Base-by-base conservation (phyloP, 2,113 vertebrate species). In the Dasyornis broadbenti region DNA sequence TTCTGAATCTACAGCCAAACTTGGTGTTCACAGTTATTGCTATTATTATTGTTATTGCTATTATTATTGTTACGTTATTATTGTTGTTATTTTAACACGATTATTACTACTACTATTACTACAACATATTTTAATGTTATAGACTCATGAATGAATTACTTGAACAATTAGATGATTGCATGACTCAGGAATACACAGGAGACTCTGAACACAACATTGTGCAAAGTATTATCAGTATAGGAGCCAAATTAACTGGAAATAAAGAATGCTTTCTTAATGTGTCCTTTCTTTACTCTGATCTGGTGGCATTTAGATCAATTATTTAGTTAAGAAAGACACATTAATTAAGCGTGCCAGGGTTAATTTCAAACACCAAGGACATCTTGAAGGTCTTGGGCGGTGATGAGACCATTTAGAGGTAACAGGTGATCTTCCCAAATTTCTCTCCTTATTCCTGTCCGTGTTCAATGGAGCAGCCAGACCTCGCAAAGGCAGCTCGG, bases 371-470 rank as follows among this genome's bases (percentile, higher is more conserved):
- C 44, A 47, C 14, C 13, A 6, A 20, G 40, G 68, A 9, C 39
- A 56, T 19, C 33, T 28, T 57, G 57, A 47, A 64, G 37, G 15
- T 30, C 39, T n/a, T 39, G 33, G 14, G 23, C 30, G 28, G 44
- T 11, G 56, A 50, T 0, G 19, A 59, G 33, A 37, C 31, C 1
- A 0, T 66, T 27, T 4, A 7, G 39, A 80, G 57, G 1, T 9
- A 54, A n/a, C 11, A 61, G 52, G 23, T 6, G 31, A 18, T 17
- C 26, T 68, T 22, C 71, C 23, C 12, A 10, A 23, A 21, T 23
- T 26, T 60, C 54, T 47, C 35, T 69, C 1, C 26, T 44, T 61
- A 6, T 27, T 42, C 17, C 10, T 2, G 2, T 53, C 52, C 40
- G n/a, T 9, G 18, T 7, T 53, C 59, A 20, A 66, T 15, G 47